These are phyloP conservation scores for Morpho achilles DNA, from an alignment of 2,888 invertebrate genomes.

Conservation along the genomic window DNA sequence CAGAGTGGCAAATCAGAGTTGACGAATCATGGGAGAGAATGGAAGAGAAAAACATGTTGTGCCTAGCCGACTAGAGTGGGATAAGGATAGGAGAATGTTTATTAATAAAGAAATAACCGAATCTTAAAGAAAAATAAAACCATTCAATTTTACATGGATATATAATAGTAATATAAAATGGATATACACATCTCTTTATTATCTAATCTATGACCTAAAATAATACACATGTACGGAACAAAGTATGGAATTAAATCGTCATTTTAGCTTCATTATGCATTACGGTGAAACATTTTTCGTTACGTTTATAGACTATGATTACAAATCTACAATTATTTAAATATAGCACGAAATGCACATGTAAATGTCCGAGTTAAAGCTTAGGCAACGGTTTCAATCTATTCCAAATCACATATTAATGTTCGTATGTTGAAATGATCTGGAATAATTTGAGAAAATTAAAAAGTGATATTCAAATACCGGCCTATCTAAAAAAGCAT, in stretches of 20 bases:
- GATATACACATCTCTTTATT: conserved; percentile 4
- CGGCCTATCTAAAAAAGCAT: not conserved
- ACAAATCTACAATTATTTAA: conserved; percentile 26
- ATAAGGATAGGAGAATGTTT: too few species aligned
- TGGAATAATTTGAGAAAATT: not conserved
- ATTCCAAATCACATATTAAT: conserved; percentile 10
- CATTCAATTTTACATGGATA: too few species aligned
- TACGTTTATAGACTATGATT: conserved; percentile 29
- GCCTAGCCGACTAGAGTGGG: too few species aligned
- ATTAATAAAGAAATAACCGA: too few species aligned
- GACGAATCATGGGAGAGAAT: too few species aligned
- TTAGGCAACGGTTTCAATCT: conserved; percentile 4
- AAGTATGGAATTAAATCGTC: conserved; percentile 47
- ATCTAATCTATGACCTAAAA: conserved; percentile 24
- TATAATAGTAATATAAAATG: not conserved
- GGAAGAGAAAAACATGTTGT: too few species aligned
- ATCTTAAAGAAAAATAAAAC: too few species aligned
- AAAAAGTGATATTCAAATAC: not conserved
- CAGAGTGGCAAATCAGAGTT: too few species aligned
- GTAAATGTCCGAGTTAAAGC: conserved; percentile 1
- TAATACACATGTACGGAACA: conserved; percentile 26
- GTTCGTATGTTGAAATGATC: conserved; percentile 5
- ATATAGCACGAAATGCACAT: conserved; percentile 19
- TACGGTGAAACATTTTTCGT: conserved; percentile 30
- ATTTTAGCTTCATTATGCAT: conserved; percentile 43